These are phyloP conservation scores for Micrastur ruficollis DNA, from an alignment of 2,797 vertebrate species.

Conservation along the genomic window DNA sequence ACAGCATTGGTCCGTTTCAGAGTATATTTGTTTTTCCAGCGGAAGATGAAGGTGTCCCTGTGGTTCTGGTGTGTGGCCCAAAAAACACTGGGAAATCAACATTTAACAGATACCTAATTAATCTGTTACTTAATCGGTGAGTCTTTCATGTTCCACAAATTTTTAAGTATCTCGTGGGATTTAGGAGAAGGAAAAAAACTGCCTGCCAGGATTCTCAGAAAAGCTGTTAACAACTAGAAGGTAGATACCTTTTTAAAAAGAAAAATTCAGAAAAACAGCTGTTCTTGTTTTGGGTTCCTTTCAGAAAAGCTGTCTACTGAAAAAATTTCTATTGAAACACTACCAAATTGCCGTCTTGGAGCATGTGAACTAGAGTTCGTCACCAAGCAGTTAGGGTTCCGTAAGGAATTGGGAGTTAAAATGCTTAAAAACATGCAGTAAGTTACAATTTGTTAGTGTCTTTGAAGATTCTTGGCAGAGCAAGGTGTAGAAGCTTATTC, in stretches of 20 bases:
- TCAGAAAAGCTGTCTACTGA: background rate
- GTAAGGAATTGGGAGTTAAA: fast-evolving
- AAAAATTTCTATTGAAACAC: fast-evolving
- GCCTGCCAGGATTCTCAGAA: background rate
- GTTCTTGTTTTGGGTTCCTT: background rate
- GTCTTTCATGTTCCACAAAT: background rate
- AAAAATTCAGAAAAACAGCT: background rate
- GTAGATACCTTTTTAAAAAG: background rate
- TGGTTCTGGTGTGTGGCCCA: slow-evolving; percentile 87
- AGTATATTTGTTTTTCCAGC: slow-evolving; percentile 62
- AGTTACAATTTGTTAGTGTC: background rate
- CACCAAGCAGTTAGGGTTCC: background rate
- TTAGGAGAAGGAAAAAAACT: background rate
- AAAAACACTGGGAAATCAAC: slow-evolving; percentile 94
- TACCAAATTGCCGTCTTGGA: too few relatives aligned
- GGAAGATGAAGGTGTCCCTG: slow-evolving; percentile 84
- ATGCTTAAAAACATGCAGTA: fast-evolving
- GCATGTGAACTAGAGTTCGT: background rate
- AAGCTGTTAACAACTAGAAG: background rate
- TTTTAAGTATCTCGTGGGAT: background rate
- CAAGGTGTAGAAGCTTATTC: background rate
- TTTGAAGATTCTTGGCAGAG: background rate
- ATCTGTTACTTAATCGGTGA: slow-evolving; percentile 91
- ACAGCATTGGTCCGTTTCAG: background rate
- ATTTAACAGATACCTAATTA: slow-evolving; percentile 88